Conservation (phyloP, 2,797 vertebrate genomes). For the Erethizon dorsatum region DNA sequence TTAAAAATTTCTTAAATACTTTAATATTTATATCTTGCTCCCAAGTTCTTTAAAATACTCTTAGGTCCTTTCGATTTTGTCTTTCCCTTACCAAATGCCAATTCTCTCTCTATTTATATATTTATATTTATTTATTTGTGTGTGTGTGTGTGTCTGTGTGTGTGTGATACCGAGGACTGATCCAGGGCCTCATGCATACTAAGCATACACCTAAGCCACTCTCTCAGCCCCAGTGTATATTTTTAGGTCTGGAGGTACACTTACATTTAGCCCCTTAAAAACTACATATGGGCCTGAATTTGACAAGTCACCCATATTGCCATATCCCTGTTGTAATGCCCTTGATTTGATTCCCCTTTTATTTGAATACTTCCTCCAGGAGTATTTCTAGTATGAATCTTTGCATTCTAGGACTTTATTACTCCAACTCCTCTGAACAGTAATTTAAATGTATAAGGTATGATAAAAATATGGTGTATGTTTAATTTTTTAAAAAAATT, state of each 20-base stretch:
- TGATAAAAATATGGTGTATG: not conserved
- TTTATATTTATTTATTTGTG: too few relatives aligned
- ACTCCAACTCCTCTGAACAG: not conserved
- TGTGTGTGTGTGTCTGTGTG: not conserved
- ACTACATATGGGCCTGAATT: not conserved
- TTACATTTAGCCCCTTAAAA: not conserved
- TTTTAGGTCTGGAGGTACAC: not conserved
- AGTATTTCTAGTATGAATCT: not conserved
- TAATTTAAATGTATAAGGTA: not conserved
- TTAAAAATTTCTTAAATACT: not conserved
- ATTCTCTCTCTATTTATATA: not conserved
- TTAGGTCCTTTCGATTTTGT: not conserved
- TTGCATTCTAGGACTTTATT: not conserved
- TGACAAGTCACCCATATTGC: not conserved
- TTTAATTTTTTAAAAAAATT: not conserved
- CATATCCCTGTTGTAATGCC: not conserved
- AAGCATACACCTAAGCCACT: not conserved
- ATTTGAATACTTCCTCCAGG: not conserved
- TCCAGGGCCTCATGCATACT: not conserved
- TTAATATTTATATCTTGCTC: constrained; percentile 5
- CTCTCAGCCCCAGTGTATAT: not conserved
- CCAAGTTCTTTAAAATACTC: constrained; percentile 15
- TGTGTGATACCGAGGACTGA: not conserved
- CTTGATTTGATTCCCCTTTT: not conserved
- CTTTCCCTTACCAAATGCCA: not conserved